phyloP scores from a whole-genome alignment of 2,888 invertebrate species.

The Patella caerulea region DNA sequence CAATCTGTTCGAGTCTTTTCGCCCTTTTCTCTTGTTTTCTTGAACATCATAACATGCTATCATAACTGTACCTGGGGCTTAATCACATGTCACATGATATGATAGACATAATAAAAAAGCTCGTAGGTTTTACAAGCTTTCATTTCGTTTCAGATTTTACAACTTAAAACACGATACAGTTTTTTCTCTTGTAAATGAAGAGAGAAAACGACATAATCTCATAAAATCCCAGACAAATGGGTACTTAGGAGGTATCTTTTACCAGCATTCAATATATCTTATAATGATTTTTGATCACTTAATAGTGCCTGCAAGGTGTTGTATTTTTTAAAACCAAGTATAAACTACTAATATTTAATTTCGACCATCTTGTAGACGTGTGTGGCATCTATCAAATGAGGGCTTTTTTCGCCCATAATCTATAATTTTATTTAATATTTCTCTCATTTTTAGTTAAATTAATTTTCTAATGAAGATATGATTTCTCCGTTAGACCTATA shows the following conservation, averaged over 20 bases:
- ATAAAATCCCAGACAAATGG: constrained; percentile 8
- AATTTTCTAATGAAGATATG: too few relatives aligned
- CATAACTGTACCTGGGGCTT: not conserved
- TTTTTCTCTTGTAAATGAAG: not conserved
- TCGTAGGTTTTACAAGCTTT: not conserved
- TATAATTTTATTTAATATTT: too few relatives aligned
- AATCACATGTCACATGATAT: not conserved
- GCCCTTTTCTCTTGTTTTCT: too few relatives aligned
- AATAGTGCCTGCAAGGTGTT: not conserved
- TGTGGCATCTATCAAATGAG: too few relatives aligned
- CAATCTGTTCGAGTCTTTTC: too few relatives aligned
- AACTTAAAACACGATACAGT: constrained; percentile 1
- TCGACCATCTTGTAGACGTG: too few relatives aligned
- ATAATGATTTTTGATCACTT: constrained; percentile 1
- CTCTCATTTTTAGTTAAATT: too few relatives aligned
- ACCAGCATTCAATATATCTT: not conserved
- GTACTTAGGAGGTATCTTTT: not conserved
- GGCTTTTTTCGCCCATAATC: too few relatives aligned
- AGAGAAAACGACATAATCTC: constrained; percentile 5
- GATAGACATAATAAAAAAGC: not conserved
- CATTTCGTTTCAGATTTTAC: constrained; percentile 1
- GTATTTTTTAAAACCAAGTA: too few relatives aligned
- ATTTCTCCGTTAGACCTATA: too few relatives aligned
- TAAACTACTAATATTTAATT: too few relatives aligned
- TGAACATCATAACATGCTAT: too few relatives aligned